These are phyloP conservation scores for Pteria penguin DNA, from an alignment of 2,888 invertebrate species.

Conservation along the genomic window DNA sequence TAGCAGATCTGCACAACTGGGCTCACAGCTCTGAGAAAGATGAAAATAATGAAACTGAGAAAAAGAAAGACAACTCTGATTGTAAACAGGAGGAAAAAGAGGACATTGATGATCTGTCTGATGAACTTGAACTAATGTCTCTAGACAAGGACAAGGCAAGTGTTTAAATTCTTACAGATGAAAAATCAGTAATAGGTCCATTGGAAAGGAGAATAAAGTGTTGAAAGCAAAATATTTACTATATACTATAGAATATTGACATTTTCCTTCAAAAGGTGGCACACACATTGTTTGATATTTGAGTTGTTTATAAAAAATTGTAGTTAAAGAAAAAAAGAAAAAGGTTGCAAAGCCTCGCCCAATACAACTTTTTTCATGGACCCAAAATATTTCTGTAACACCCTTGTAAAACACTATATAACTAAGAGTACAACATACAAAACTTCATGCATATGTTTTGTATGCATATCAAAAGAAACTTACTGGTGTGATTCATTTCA, in stretches of 20 bases:
- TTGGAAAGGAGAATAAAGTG: not conserved
- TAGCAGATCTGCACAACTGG: too few species aligned
- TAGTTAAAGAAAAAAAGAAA: too few species aligned
- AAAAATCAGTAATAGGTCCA: not conserved
- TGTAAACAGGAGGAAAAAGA: not conserved
- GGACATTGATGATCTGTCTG: constrained; percentile 37
- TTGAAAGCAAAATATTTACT: too few species aligned
- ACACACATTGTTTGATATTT: too few species aligned
- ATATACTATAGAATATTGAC: too few species aligned
- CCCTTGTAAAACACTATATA: too few species aligned
- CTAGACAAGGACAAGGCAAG: constrained; percentile 48
- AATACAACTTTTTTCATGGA: too few species aligned
- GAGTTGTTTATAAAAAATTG: too few species aligned
- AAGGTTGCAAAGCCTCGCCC: too few species aligned
- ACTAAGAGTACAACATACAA: not conserved
- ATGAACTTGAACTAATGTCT: constrained; percentile 49
- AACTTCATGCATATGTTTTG: not conserved
- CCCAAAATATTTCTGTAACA: too few species aligned
- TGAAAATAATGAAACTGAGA: not conserved
- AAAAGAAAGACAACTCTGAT: not conserved
- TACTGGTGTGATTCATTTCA: too few species aligned
- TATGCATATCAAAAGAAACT: not conserved
- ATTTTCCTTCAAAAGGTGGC: too few species aligned
- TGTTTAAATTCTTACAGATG: not conserved
- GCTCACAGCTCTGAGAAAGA: not conserved